These are phyloP conservation scores for Eulimnadia texana DNA, from an alignment of 1,140 invertebrate species.

Conservation along the genomic window DNA sequence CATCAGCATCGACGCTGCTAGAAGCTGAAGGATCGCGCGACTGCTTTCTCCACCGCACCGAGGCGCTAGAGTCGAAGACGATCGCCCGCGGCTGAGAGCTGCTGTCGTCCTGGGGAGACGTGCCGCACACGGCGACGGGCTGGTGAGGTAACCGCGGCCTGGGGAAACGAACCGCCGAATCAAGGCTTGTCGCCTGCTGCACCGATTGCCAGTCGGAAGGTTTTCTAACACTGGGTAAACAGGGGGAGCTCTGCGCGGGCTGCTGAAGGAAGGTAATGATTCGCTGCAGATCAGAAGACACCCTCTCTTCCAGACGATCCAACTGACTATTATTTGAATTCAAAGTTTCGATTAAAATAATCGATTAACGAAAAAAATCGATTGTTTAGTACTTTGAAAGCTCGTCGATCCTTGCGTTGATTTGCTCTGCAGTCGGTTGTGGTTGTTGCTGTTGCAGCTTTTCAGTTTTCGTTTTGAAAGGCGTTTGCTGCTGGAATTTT, in stretches of 20 bases:
- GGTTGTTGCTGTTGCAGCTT: not conserved
- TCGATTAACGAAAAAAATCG: no score
- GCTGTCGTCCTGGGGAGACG: not conserved
- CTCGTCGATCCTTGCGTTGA: not conserved
- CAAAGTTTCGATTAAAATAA: not conserved
- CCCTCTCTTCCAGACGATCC: constrained; percentile 5
- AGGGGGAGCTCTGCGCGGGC: not conserved
- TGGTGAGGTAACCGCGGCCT: not conserved
- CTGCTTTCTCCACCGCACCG: not conserved
- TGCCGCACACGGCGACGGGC: not conserved
- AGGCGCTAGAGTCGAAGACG: not conserved
- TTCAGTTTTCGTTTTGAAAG: not conserved
- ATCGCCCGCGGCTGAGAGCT: not conserved
- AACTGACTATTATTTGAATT: not conserved
- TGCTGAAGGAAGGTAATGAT: constrained; percentile 10
- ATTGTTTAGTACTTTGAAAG: constrained; percentile 3
- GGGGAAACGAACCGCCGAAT: not conserved
- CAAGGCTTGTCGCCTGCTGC: not conserved
- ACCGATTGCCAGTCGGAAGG: not conserved
- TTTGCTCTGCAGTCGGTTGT: not conserved
- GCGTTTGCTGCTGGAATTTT: not conserved
- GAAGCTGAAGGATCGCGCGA: not conserved
- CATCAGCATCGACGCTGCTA: not conserved
- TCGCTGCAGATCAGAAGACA: constrained; percentile 12
- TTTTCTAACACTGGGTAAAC: not conserved